phyloP scores from a whole-genome alignment of 2,113 vertebrate species.

The Archilochus colubris region DNA sequence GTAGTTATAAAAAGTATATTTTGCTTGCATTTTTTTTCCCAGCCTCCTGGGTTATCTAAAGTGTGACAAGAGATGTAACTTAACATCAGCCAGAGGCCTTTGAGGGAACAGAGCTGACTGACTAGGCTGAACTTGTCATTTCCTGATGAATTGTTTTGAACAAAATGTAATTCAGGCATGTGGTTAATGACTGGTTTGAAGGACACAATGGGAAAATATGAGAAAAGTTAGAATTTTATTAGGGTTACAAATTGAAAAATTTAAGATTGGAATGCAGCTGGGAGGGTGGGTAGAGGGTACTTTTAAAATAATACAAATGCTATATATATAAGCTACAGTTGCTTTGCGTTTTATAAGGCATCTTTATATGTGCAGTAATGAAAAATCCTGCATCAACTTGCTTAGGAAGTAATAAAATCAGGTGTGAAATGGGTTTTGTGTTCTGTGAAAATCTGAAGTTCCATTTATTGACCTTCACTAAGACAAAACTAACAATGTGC shows the following conservation, averaged over 20 bases:
- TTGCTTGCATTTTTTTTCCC: background rate
- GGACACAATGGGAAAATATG: background rate
- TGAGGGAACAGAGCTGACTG: background rate
- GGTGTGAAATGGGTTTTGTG: background rate
- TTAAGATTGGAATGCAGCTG: background rate
- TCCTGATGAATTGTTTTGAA: slow-evolving; percentile 16
- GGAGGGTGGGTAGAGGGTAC: background rate
- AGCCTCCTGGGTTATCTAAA: background rate
- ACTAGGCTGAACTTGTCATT: slow-evolving; percentile 25
- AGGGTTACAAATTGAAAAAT: background rate
- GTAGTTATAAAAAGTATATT: background rate
- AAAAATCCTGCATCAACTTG: background rate
- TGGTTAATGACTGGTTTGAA: background rate
- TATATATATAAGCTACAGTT: background rate
- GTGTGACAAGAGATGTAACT: background rate
- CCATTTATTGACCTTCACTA: background rate
- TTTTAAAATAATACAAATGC: background rate
- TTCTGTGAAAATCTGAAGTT: background rate
- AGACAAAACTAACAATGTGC: background rate
- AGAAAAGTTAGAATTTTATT: background rate
- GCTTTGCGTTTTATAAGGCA: slow-evolving; percentile 1
- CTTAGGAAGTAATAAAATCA: slow-evolving; percentile 9
- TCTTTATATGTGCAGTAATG: background rate
- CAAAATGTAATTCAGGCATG: background rate
- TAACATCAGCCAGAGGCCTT: background rate